phyloP scores from a whole-genome alignment of 2,888 invertebrate genomes.

The Drosophila recens region DNA sequence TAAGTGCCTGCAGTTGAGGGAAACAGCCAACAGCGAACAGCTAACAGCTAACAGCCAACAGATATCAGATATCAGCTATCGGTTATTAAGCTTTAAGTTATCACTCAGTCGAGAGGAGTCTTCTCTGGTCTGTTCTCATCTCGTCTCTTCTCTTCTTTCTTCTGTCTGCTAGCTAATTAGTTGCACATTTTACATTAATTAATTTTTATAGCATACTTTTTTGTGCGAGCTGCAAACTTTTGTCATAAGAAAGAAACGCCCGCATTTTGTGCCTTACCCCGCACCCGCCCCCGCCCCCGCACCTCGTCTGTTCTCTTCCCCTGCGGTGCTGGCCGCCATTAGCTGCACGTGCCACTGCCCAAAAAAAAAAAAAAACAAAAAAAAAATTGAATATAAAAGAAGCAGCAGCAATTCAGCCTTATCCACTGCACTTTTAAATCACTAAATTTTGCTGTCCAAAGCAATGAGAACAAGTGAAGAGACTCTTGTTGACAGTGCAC shows the following conservation, averaged over 20 bases:
- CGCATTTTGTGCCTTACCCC: conserved; percentile 42
- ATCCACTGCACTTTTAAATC: conserved; percentile 56
- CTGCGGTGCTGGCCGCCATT: conserved; percentile 54
- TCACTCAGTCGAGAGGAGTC: not conserved
- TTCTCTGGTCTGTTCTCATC: not conserved
- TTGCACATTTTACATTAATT: conserved; percentile 82
- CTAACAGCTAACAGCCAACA: not conserved
- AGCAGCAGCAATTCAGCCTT: conserved; percentile 11
- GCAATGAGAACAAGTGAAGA: conserved; percentile 5
- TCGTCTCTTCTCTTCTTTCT: not conserved
- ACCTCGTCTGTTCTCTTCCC: not conserved
- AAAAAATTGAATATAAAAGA: not conserved
- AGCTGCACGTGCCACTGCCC: conserved; percentile 70
- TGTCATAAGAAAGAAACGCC: conserved; percentile 76
- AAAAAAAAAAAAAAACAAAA: not conserved
- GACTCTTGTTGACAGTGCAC: not conserved
- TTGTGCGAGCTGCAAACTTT: conserved; percentile 67
- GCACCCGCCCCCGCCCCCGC: not conserved
- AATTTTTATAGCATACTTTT: conserved; percentile 73
- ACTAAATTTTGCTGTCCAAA: conserved; percentile 46
- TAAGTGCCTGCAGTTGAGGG: conserved; percentile 57
- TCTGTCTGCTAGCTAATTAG: conserved; percentile 64
- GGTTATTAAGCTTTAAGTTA: conserved; percentile 14
- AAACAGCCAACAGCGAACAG: not conserved
- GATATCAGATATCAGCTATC: conserved; percentile 3